Evolutionary conservation across 2,113 vertebrate species (phyloP).

Genomic region (Bufo bufo): DNA sequence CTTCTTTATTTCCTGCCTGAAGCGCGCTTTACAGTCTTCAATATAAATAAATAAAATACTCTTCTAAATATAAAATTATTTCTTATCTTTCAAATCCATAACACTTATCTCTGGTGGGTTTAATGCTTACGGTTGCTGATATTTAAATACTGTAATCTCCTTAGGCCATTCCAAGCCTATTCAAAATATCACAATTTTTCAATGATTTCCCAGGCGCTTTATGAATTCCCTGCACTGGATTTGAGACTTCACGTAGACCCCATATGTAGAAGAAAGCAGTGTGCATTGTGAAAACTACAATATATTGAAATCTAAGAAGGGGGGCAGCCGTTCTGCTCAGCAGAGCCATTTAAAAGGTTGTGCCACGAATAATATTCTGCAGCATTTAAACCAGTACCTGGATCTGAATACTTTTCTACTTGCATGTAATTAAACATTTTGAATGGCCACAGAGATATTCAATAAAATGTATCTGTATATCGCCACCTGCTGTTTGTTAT

Average conservation of each 20-base stretch:
- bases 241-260: background rate
- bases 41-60: background rate
- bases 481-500: too few relatives aligned
- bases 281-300: background rate
- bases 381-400: too few relatives aligned
- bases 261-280: background rate
- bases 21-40: background rate
- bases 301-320: too few relatives aligned
- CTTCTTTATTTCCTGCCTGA: background rate
- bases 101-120: constrained; percentile 26
- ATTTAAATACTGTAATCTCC: constrained; percentile 26
- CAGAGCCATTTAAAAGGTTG: too few relatives aligned
- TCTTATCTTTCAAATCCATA: constrained; percentile 27
- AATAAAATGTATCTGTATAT: too few relatives aligned
- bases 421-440: too few relatives aligned
- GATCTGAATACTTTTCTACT: too few relatives aligned
- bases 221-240: background rate
- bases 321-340: too few relatives aligned
- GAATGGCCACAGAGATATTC: too few relatives aligned
- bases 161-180: background rate
- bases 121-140: constrained; percentile 18
- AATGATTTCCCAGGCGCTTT: background rate
- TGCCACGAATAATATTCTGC: too few relatives aligned
- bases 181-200: constrained; percentile 24
- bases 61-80: background rate